Percentiles rank a stretch among this genome's conserved stretches.
These are phyloP conservation scores for Engraulis encrasicolus DNA, from an alignment of 2,113 vertebrate species.

Conservation along the genomic window DNA sequence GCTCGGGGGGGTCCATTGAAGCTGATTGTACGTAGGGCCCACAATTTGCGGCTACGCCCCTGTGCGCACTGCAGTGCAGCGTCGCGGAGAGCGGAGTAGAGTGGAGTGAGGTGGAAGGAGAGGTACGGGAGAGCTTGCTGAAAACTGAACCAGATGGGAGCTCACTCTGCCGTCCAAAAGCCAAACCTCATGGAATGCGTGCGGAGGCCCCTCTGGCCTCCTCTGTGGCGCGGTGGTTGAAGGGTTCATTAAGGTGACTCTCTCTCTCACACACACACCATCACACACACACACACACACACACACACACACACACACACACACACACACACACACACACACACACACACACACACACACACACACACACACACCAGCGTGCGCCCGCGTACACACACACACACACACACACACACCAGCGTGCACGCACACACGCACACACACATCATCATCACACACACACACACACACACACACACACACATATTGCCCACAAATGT, in stretches of 20 bases:
- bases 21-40: too few species aligned
- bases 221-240: conserved; percentile 53
- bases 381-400: too few species aligned
- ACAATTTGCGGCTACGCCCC: too few species aligned
- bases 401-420: too few species aligned
- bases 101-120: too few species aligned
- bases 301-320: background rate
- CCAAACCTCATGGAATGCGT: conserved; percentile 68
- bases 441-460: too few species aligned
- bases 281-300: conserved; percentile 20
- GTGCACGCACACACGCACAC: too few species aligned
- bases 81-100: conserved; percentile 42
- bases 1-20: too few species aligned
- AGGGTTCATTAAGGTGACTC: conserved; percentile 58
- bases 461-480: too few species aligned
- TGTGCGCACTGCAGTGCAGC: too few species aligned
- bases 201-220: conserved; percentile 38
- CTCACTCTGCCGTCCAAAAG: conserved; percentile 42
- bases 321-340: background rate
- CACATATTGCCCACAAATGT: too few species aligned
- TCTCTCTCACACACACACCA: background rate
- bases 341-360: background rate
- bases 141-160: conserved; percentile 73
- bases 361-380: background rate
- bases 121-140: conserved; percentile 53